Conservation (phyloP, 2,888 invertebrate genomes). For the Pyrrhosoma nymphula region DNA sequence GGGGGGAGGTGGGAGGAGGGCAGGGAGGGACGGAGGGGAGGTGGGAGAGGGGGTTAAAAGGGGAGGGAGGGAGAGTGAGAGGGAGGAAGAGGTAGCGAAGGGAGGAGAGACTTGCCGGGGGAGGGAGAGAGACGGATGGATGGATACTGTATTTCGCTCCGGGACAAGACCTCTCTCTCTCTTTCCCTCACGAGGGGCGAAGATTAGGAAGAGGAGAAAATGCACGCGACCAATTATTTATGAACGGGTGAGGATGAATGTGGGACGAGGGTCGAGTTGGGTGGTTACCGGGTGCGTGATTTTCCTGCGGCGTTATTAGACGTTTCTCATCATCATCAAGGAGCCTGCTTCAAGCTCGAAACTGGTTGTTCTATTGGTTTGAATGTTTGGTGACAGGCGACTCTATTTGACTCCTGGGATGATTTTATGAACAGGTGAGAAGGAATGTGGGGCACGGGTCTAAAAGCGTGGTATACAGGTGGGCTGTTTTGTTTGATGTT, state of each 20-base stretch:
- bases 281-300: neutral
- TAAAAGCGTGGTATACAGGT: too few species aligned
- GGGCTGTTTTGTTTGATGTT: too few species aligned
- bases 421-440: too few species aligned
- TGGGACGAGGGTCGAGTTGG: neutral
- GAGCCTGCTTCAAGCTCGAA: neutral
- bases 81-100: neutral
- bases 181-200: neutral
- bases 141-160: slow-evolving; percentile 39
- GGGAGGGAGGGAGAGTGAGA: neutral
- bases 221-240: slow-evolving; percentile 6
- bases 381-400: too few species aligned
- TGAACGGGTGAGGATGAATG: neutral
- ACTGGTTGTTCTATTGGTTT: too few species aligned
- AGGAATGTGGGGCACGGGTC: too few species aligned
- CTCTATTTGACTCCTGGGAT: too few species aligned
- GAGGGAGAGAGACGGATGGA: slow-evolving; percentile 26
- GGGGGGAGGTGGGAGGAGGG: neutral
- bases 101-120: neutral
- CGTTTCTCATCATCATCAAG: neutral
- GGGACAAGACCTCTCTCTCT: slow-evolving; percentile 16
- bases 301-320: neutral
- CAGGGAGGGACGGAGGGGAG: neutral
- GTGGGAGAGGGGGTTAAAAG: neutral
- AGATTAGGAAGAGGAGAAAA: neutral